These are phyloP conservation scores for Himalopsyche tibetana DNA, from an alignment of 2,888 invertebrate genomes.

Conservation along the genomic window DNA sequence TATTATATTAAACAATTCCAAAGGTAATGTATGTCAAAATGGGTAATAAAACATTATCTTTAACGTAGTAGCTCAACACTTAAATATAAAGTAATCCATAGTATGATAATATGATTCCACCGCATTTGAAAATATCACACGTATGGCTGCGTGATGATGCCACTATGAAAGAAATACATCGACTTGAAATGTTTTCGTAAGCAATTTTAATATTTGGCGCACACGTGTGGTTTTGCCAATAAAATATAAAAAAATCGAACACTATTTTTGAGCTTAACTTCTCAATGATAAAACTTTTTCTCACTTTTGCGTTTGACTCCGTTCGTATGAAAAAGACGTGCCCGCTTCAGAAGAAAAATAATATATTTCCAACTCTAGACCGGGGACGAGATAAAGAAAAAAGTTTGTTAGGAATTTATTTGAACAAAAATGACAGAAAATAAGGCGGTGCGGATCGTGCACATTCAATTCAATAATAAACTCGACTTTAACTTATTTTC, in stretches of 20 bases:
- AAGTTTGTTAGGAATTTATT: not conserved
- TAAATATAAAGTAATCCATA: too few species aligned
- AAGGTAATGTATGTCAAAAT: too few species aligned
- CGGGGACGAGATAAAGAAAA: conserved; percentile 27
- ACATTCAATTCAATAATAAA: conserved; percentile 20
- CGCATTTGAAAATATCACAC: too few species aligned
- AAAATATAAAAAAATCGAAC: conserved; percentile 24
- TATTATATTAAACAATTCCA: too few species aligned
- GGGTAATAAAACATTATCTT: too few species aligned
- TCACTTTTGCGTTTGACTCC: conserved; percentile 37
- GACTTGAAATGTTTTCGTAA: too few species aligned
- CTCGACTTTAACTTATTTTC: conserved; percentile 24
- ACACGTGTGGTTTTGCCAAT: conserved; percentile 9
- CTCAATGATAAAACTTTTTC: conserved; percentile 35
- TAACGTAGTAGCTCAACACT: too few species aligned
- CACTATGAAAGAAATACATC: too few species aligned
- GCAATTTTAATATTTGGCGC: not conserved
- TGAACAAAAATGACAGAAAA: conserved; percentile 18
- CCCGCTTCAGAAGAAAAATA: conserved; percentile 10
- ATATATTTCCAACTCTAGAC: conserved; percentile 40
- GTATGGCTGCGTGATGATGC: too few species aligned
- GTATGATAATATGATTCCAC: too few species aligned
- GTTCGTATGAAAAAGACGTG: conserved; percentile 41
- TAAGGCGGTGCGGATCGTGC: not conserved
- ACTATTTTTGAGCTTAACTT: conserved; percentile 22